Evolutionary conservation across 1,140 invertebrate species (phyloP).

Genomic region (Amyelois transitella): DNA sequence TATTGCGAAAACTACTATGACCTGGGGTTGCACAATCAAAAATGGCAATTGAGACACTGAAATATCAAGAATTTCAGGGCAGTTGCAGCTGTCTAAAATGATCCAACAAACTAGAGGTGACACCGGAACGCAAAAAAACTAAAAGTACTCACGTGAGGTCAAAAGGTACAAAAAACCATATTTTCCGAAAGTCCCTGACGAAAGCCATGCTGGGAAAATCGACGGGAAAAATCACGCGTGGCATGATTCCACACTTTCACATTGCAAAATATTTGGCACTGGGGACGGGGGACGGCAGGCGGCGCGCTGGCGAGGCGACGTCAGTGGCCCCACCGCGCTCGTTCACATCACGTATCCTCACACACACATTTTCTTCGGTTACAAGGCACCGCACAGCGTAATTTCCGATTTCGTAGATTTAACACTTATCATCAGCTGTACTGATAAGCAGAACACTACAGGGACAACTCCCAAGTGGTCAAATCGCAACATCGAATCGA

Average conservation of each 20-base stretch:
- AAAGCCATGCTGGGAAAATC: slow-evolving; percentile 36
- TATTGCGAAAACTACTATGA: slow-evolving; percentile 39
- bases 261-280: slow-evolving; percentile 74
- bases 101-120: slow-evolving; percentile 21
- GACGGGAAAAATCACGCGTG: slow-evolving; percentile 64
- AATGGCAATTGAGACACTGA: slow-evolving; percentile 28
- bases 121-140: slow-evolving; percentile 29
- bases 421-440: slow-evolving; percentile 26
- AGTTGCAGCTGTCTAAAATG: not conserved
- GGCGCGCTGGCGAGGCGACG: slow-evolving; percentile 51
- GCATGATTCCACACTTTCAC: slow-evolving; percentile 72
- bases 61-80: slow-evolving; percentile 20
- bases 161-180: slow-evolving; percentile 41
- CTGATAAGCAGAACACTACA: slow-evolving; percentile 27
- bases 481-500: slow-evolving; percentile 63
- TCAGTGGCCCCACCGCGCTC: slow-evolving; percentile 66
- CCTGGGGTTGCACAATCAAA: slow-evolving; percentile 40
- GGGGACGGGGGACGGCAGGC: slow-evolving; percentile 59
- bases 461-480: slow-evolving; percentile 49
- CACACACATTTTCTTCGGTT: slow-evolving; percentile 40
- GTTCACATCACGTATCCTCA: slow-evolving; percentile 61
- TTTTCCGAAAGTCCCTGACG: slow-evolving; percentile 24
- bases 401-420: slow-evolving; percentile 18
- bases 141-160: slow-evolving; percentile 37
- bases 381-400: slow-evolving; percentile 22